A percentile compares a stretch with the other conserved stretches of the same genome.
Conservation (phyloP, 1,140 invertebrate genomes). For the Diorhabda carinulata region DNA sequence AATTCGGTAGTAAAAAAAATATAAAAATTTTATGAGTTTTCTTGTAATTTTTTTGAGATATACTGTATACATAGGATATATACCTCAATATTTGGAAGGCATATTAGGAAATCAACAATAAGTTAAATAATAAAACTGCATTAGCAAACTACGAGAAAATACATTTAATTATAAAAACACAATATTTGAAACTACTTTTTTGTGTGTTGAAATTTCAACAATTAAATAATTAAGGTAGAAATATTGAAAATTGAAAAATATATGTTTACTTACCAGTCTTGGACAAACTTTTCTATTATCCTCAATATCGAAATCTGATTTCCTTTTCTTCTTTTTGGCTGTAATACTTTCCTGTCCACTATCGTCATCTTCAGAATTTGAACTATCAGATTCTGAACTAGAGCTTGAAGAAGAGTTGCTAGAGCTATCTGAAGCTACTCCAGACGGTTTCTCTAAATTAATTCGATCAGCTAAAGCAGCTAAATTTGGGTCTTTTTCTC, state of each 20-base stretch:
- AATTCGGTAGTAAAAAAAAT: too few species aligned
- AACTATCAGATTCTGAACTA: conserved; percentile 55
- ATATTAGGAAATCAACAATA: too few species aligned
- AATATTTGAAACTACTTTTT: too few species aligned
- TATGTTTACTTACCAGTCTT: conserved; percentile 31
- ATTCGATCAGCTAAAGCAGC: conserved; percentile 80
- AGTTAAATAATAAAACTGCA: too few species aligned
- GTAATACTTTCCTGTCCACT: conserved; percentile 85
- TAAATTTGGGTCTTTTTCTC: conserved; percentile 75
- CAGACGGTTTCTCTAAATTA: conserved; percentile 81
- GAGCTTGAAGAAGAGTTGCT: conserved; percentile 81
- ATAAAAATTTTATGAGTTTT: too few species aligned
- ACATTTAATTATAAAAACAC: too few species aligned
- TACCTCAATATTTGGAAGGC: too few species aligned
- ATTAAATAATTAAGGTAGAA: too few species aligned
- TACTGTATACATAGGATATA: too few species aligned
- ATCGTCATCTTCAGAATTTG: conserved; percentile 72
- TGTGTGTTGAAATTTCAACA: too few species aligned
- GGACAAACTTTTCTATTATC: conserved; percentile 34
- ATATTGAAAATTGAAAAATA: background rate
- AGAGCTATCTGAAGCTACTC: conserved; percentile 91
- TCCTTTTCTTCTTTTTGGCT: conserved; percentile 76
- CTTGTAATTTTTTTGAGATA: too few species aligned
- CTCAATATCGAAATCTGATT: conserved; percentile 43
- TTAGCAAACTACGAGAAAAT: too few species aligned